Evolutionary conservation across 30 jellyfish, hydroid and myxozoan genomes (phyloP).

Genomic region (Morbakka virulenta): DNA sequence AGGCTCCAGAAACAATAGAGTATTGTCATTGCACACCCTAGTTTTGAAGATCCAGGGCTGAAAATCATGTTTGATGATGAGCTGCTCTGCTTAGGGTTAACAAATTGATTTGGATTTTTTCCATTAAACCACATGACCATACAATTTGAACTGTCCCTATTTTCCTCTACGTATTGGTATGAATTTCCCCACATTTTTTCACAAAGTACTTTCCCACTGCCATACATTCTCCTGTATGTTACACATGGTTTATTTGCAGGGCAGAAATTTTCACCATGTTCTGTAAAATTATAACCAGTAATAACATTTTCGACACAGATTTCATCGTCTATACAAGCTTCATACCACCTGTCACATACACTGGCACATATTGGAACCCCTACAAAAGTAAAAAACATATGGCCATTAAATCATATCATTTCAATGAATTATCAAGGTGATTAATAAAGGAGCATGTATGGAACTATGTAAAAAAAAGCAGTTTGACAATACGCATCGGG

Average conservation of each 20-base stretch:
- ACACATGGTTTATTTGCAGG: constrained; percentile 69
- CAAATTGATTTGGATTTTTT: constrained; percentile 44
- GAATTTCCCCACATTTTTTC: constrained; percentile 85
- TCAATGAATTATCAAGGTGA: too few species aligned
- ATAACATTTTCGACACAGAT: constrained; percentile 74
- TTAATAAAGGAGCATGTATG: too few species aligned
- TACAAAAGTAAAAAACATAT: background rate
- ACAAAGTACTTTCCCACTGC: constrained; percentile 69
- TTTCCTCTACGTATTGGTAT: constrained; percentile 42
- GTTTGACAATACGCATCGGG: too few species aligned
- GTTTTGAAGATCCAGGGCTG: too few species aligned
- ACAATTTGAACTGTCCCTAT: constrained; percentile 59
- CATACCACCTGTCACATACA: constrained; percentile 79
- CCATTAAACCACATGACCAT: constrained; percentile 81
- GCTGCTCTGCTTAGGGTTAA: too few species aligned
- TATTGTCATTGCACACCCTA: too few species aligned
- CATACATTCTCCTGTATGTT: constrained; percentile 70
- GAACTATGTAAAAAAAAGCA: too few species aligned
- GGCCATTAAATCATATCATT: too few species aligned
- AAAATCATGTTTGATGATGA: too few species aligned
- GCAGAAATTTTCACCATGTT: constrained; percentile 60
- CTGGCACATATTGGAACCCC: constrained; percentile 83
- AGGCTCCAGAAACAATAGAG: too few species aligned
- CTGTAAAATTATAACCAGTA: constrained; percentile 59
- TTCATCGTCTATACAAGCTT: constrained; percentile 59